Percentiles rank a stretch among this genome's conserved stretches.
Conservation (phyloP, 2,113 vertebrate species). For the Camelus bactrianus region DNA sequence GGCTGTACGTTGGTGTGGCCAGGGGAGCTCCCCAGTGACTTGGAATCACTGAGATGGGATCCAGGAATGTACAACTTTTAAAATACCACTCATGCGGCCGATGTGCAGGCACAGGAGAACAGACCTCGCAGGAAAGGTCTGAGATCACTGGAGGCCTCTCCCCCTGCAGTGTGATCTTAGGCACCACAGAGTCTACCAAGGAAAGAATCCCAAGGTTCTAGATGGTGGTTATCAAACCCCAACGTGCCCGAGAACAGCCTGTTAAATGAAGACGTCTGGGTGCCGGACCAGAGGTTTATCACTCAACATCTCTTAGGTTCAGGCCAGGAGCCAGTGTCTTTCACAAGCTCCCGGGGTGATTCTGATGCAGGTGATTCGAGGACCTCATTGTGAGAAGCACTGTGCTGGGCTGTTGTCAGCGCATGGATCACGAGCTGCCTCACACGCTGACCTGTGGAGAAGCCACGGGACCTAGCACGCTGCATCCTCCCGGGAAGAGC, state of each 20-base stretch:
- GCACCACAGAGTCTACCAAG: not conserved
- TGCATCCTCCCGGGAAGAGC: not conserved
- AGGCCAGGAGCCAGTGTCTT: not conserved
- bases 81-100: not conserved
- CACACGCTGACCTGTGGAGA: not conserved
- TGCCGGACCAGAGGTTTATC: not conserved
- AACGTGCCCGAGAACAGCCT: no score
- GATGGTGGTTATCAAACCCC: not conserved
- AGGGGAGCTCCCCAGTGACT: not conserved
- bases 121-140: not conserved
- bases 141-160: no score
- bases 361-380: no score
- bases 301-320: not conserved
- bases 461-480: not conserved
- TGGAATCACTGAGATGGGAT: not conserved
- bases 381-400: not conserved
- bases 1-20: not conserved
- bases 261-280: not conserved
- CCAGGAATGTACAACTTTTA: not conserved
- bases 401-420: not conserved
- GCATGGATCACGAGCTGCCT: not conserved
- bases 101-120: not conserved
- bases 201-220: not conserved
- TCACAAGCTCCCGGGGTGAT: not conserved
- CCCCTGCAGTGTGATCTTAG: not conserved